Percentiles rank a stretch among this genome's conserved stretches.
Evolutionary conservation across 1,140 invertebrate species (phyloP).

Genomic region (Laodelphax striatellus): DNA sequence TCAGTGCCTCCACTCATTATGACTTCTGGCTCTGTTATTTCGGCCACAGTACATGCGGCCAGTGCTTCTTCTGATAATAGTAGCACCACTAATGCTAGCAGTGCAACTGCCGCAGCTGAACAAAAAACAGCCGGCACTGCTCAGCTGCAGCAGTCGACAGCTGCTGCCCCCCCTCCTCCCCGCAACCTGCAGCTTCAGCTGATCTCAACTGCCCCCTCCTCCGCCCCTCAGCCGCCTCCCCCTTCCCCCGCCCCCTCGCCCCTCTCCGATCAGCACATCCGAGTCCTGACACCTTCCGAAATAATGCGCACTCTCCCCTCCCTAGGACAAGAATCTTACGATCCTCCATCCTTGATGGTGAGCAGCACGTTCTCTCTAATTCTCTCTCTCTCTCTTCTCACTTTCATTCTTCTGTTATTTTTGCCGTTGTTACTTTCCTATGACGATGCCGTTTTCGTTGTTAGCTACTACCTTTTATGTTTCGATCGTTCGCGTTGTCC

Average conservation of each 20-base stretch:
- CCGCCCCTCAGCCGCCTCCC: constrained; percentile 8
- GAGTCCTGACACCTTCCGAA: constrained; percentile 72
- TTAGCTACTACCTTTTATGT: no score
- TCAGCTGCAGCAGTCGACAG: no score
- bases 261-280: constrained; percentile 60
- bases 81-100: constrained; percentile 5
- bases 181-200: constrained; percentile 12
- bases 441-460: no score
- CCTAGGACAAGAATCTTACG: constrained; percentile 57
- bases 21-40: constrained; percentile 19
- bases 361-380: constrained; percentile 26
- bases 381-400: constrained; percentile 14
- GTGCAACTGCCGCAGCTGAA: constrained; percentile 14
- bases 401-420: background rate
- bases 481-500: no score
- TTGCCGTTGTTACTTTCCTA: no score
- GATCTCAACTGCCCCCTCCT: constrained; percentile 7
- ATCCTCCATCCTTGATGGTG: constrained; percentile 48
- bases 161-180: constrained; percentile 11
- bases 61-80: background rate
- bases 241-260: constrained; percentile 11
- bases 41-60: background rate
- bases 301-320: constrained; percentile 77
- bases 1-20: constrained; percentile 23
- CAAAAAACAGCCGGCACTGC: constrained; percentile 12